Evolutionary conservation across 2,113 vertebrate species (phyloP).

Genomic region (Antechinus flavipes): DNA sequence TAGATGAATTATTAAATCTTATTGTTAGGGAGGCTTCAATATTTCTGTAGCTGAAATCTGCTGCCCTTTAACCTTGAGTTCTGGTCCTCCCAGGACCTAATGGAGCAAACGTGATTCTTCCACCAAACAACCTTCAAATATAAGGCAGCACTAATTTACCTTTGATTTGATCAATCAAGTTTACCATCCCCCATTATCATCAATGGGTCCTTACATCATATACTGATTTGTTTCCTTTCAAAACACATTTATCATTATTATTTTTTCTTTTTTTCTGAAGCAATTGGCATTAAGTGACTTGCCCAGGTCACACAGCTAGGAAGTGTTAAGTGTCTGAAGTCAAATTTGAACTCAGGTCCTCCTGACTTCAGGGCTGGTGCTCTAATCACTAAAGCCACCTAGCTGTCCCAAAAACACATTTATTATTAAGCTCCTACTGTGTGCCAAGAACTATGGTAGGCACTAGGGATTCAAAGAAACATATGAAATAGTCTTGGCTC

Average conservation of each 20-base stretch:
- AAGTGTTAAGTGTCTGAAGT: too few species aligned
- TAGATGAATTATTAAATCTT: not conserved
- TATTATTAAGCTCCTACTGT: not conserved
- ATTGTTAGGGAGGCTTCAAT: not conserved
- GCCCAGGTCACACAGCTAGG: too few species aligned
- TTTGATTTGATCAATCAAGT: not conserved
- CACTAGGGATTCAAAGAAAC: not conserved
- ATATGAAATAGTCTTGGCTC: not conserved
- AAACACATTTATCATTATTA: not conserved
- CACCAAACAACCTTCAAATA: not conserved
- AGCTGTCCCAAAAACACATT: not conserved
- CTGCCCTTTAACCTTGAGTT: not conserved
- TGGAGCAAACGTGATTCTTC: not conserved
- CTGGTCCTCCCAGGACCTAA: not conserved
- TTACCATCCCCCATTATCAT: not conserved
- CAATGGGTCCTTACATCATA: not conserved
- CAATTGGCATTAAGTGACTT: too few species aligned
- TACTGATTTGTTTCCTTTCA: not conserved
- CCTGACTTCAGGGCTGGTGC: too few species aligned
- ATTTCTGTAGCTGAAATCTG: not conserved
- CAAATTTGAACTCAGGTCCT: too few species aligned
- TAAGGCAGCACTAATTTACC: not conserved
- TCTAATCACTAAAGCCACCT: too few species aligned
- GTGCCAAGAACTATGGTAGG: not conserved
- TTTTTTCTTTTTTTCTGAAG: too few species aligned